Evolutionary conservation across 2,113 vertebrate genomes (phyloP).

Genomic region (Stercorarius parasiticus): DNA sequence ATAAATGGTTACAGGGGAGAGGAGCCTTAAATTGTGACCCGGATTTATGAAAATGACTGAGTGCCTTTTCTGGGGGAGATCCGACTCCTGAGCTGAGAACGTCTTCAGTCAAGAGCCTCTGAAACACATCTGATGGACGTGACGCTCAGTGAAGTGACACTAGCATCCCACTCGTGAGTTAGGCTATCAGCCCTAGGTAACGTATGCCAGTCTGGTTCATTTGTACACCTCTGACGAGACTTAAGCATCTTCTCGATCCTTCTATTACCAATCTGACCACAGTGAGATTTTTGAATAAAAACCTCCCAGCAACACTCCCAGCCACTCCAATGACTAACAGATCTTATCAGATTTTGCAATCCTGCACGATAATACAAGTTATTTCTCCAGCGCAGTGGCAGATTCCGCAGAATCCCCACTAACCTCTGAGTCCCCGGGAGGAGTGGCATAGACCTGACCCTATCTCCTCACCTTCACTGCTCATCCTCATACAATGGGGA

Average conservation of each 20-base stretch:
- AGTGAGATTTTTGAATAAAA: background rate
- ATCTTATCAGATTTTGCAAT: background rate
- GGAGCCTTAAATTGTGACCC: background rate
- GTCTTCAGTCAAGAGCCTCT: background rate
- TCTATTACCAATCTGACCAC: background rate
- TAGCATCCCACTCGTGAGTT: background rate
- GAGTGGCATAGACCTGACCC: background rate
- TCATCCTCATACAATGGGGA: background rate
- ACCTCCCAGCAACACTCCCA: background rate
- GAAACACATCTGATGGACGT: background rate
- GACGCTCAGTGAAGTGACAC: background rate
- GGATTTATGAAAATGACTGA: background rate
- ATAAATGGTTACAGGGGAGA: slow-evolving; percentile 1
- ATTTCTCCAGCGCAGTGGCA: background rate
- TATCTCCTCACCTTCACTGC: background rate
- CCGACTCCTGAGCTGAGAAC: background rate
- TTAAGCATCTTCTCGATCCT: background rate
- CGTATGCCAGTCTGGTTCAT: background rate
- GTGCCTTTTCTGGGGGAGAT: background rate
- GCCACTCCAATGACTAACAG: background rate
- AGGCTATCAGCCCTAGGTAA: background rate
- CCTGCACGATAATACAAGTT: background rate
- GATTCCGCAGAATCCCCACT: background rate
- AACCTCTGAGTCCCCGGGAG: background rate
- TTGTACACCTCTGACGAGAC: background rate